phyloP scores from a whole-genome alignment of 35 echinoderm and acorn worm genomes.

The Diadema setosum region DNA sequence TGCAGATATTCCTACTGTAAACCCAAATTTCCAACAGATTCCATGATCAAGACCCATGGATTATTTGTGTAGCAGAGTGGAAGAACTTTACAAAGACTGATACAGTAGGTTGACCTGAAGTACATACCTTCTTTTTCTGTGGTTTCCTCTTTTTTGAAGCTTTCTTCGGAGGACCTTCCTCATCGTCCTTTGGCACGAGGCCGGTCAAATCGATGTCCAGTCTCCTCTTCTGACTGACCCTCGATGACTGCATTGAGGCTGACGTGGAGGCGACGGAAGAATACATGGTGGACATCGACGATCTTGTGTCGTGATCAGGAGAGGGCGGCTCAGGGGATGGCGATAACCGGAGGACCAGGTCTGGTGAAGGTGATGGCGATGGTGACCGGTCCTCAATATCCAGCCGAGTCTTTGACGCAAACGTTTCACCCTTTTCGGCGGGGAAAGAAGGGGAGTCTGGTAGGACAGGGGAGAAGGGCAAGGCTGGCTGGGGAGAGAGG shows the following conservation, averaged over 20 bases:
- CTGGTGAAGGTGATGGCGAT: not conserved
- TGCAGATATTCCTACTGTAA: too few relatives aligned
- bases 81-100: not conserved
- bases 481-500: not conserved
- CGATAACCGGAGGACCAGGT: not conserved
- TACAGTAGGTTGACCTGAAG: not conserved
- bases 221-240: not conserved
- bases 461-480: not conserved
- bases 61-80: too few relatives aligned
- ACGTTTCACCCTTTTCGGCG: not conserved
- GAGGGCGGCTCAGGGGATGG: not conserved
- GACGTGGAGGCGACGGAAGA: not conserved
- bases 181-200: not conserved
- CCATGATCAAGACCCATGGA: too few relatives aligned
- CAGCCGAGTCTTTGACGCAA: not conserved
- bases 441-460: not conserved
- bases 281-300: not conserved
- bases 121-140: not conserved
- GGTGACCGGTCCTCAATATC: not conserved
- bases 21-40: too few relatives aligned
- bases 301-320: too few relatives aligned
- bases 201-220: not conserved
- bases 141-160: not conserved
- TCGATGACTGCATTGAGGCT: not conserved
- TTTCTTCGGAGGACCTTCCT: conserved; percentile 6